Evolutionary conservation across 2,888 invertebrate species (phyloP), one percentile per base, ranked within the genome.

Genomic region (Andrena camellia): DNA sequence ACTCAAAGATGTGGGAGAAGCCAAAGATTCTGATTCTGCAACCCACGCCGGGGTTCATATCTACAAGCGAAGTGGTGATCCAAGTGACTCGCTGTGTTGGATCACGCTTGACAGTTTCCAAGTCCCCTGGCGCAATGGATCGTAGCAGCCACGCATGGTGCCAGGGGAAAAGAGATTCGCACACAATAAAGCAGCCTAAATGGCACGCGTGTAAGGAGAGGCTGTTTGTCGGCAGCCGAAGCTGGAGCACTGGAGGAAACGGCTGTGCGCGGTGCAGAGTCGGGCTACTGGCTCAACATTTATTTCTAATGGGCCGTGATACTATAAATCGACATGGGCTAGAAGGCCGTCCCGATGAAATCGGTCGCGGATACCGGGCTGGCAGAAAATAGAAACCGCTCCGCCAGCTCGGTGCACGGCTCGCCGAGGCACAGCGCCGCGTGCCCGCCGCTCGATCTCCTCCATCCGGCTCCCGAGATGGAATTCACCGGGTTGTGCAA

Each of bases 321-420:
- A 93, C 93, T 93, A 93, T 93, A 93, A 93, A 93, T 93, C 93
- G 93, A 92, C 92, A 91, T 92, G 90, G 88, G 89, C 89, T 85
- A 87, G 86, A 86, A 42, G 85, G 84, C 85, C 81, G 86, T 77
- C 85, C 83, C 89, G 90, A 91, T 91, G 90, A 92, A 92, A 93
- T 92, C 91, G 88, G 87, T 75, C 84, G 76, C 84, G 42, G 64
- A 54, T 74, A 78, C 86, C 85, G 75, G 83, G 90, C 89, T 89
- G 87, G 88, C 87, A 90, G 90, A 91, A 92, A 93, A 93, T 92
- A 92, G 92, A 93, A 92, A 93, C 90, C 85, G 90, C 88, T 83
- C 81, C 59, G 75, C 77, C 73, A 75, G 67, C 68, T 80, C 66
- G 62, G 54, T 73, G 59, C 70, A 67, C 73, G 75, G 59, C 42